Evolutionary conservation across 2,797 vertebrate genomes (phyloP).

Genomic region (Coregonus suidteri): DNA sequence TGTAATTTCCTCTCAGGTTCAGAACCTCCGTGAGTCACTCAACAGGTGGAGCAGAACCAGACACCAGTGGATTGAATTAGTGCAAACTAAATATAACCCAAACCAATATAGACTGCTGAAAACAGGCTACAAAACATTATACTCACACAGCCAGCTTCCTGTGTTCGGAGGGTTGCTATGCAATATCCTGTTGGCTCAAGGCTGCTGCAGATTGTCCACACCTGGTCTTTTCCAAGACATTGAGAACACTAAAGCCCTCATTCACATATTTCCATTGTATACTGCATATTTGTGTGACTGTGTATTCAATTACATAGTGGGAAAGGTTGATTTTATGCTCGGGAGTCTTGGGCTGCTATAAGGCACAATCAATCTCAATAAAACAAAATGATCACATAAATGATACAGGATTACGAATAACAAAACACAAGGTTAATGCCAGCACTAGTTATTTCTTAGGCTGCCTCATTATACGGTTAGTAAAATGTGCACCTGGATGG

Average conservation of each 20-base stretch:
- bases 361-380: not conserved
- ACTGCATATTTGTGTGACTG: not conserved
- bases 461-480: not conserved
- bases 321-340: not conserved
- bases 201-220: constrained; percentile 18
- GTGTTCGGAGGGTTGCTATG: not conserved
- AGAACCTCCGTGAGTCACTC: constrained; percentile 21
- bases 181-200: not conserved
- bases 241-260: not conserved
- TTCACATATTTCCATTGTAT: not conserved
- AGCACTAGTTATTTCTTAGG: not conserved
- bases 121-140: constrained; percentile 7
- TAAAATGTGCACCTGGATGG: not conserved
- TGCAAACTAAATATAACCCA: constrained; percentile 36
- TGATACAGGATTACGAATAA: not conserved
- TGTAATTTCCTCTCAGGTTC: constrained; percentile 19
- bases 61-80: constrained; percentile 18
- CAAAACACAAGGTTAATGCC: not conserved
- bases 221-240: constrained; percentile 1
- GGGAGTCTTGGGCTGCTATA: not conserved
- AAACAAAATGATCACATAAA: not conserved
- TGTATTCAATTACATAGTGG: not conserved
- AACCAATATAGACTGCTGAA: not conserved
- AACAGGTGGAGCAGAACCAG: constrained; percentile 25
- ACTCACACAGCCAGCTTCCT: not conserved